Base-by-base conservation (phyloP, 2,888 invertebrate genomes). In the Cosmopolites sordidus region DNA sequence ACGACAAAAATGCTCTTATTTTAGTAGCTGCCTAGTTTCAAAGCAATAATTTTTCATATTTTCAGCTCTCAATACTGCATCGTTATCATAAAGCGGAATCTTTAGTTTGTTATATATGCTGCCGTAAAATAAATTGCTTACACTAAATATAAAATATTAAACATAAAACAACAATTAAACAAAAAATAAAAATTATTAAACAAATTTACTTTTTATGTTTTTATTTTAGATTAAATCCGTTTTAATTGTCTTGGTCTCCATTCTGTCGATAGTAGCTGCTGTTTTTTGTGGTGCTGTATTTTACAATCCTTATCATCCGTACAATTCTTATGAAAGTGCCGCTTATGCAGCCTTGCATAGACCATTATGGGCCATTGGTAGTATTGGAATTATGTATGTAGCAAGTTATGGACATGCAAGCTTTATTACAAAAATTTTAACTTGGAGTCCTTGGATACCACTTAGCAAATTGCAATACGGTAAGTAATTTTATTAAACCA, bases 381-480 rank as follows among this genome's bases (percentile, higher is more conserved):
- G 78, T 1, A 70, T 76, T 0, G 61, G 79, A 1, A 56, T 83
- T 2, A 69, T 82, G 0, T 70, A 79, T 18, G 77, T 78, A 18
- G 78, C 79, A 47, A 76, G 78, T 1, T 75, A 79, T 54, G 83
- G 83, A 40, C 73, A 73, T 54, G 67, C 67, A 9, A 64, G 58
- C 18, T 60, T 68, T 18, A 33, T 72, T 18, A 61, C 64, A 12
- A 64, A 76, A 74, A 73, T 79, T 42, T 66, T 82, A 1, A 73
- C 75, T 42, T 83, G 82, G 82, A 75, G 73, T 42, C 78, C 79
- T 0, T 82, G 80, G 78, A 76, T 79, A 40, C 79, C 81, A 0
- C 71, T 83, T 0, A 80, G 82, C 60, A 77, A 81, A 44, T 73
- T 83, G 22, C 74, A 80, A 0, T 83, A 83, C 64, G 38, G 68